A percentile compares a stretch with the other conserved stretches of the same genome.
Evolutionary conservation across 2,888 invertebrate genomes (phyloP).

Genomic region (Oscheius myriophilus): DNA sequence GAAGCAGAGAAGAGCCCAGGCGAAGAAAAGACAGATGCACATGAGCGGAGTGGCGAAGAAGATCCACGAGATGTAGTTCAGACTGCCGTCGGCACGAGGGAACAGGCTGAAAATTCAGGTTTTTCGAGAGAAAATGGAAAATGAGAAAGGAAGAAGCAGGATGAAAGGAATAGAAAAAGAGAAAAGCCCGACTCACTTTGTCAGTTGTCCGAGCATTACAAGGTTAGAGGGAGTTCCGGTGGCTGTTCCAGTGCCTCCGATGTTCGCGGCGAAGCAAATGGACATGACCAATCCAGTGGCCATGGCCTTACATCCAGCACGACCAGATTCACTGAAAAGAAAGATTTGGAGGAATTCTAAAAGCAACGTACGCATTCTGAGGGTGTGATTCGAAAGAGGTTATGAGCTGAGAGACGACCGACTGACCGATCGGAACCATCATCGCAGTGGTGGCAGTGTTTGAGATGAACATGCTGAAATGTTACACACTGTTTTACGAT

Average conservation of each 20-base stretch:
- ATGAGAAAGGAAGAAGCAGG: too few relatives aligned
- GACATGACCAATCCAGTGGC: conserved; percentile 64
- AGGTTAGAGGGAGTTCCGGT: conserved; percentile 67
- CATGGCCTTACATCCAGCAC: conserved; percentile 53
- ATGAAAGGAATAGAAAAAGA: too few relatives aligned
- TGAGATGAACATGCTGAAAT: conserved; percentile 63
- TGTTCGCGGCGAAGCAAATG: conserved; percentile 67
- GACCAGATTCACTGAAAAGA: conserved; percentile 39
- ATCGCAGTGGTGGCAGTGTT: conserved; percentile 76
- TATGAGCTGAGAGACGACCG: conserved; percentile 58
- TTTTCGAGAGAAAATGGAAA: too few relatives aligned
- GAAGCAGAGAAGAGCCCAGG: conserved; percentile 51
- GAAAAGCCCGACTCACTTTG: conserved; percentile 58
- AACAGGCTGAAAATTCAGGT: conserved; percentile 46
- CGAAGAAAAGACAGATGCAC: conserved; percentile 51
- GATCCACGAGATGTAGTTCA: conserved; percentile 66
- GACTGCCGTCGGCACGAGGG: conserved; percentile 55
- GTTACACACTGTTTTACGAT: neutral
- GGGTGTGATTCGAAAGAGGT: conserved; percentile 54
- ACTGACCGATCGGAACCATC: conserved; percentile 77
- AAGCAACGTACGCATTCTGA: conserved; percentile 41
- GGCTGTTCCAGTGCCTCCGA: conserved; percentile 66
- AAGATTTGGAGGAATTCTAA: too few relatives aligned
- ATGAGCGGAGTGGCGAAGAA: conserved; percentile 63
- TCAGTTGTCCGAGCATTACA: conserved; percentile 64